Base-by-base conservation (phyloP, 1,140 invertebrate genomes). In the Subanguina moxae region DNA sequence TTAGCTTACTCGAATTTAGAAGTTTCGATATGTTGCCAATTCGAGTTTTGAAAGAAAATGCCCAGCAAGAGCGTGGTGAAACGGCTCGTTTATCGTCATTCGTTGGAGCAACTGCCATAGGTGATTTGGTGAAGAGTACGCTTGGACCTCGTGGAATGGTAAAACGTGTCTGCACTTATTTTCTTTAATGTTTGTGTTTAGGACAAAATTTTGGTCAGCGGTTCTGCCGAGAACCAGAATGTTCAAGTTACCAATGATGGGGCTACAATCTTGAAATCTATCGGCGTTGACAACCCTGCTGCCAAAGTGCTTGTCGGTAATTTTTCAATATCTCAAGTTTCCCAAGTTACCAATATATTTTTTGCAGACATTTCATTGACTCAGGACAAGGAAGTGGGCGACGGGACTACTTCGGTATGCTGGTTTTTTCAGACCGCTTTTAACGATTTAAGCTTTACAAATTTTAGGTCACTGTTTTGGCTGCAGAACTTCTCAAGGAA, bases 231-330 rank as follows among this genome's bases (percentile, higher is more conserved):
- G 83, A 87, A 89, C 77, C 91, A 93, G 76, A 68, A 89, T 84
- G 90, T 99, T 64, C 90, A 95, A 85, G 92, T 99, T 7, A 99
- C 96, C 43, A 99, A 99, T 85, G 96, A 99, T 86, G 96, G 96
- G 67, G 96, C 96, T 15, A 99, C 96, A 7, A 99, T 99, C 83
- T 85, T 99, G 52, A 93, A 94, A 84, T 89, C 91, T 13, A 88
- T 99, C 68, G 94, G 95, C 58, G 92, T 99, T 25, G 95, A 99
- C 83, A 99, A 99, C 86, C 94, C 96, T 59, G 94, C 94, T 32
- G 95, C 94, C 1, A 99, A 98, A 86, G 92, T 99, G 81, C 86
- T 99, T 30, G 93, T 98, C 21, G 86, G 86, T 87, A 74, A 85
- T 67, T 75, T n/a, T 11, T 38, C 27, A 70, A 67, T 38, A 21